Evolutionary conservation across 2,797 vertebrate species (phyloP).

Genomic region (Caiman crocodilus): DNA sequence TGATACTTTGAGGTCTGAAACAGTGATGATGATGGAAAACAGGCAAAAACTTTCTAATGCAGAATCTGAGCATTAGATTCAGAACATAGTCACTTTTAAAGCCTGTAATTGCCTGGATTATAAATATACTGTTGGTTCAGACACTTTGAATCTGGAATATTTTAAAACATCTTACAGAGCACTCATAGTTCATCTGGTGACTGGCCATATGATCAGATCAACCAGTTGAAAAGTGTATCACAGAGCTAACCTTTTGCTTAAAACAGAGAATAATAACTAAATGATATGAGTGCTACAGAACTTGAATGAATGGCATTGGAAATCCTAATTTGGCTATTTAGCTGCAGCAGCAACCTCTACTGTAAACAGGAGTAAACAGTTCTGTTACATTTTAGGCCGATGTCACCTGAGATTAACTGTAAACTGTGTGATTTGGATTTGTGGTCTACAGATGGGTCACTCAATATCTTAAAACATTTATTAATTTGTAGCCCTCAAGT

Average conservation of each 20-base stretch:
- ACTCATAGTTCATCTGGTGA: neutral
- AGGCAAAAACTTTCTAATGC: neutral
- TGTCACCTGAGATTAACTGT: neutral
- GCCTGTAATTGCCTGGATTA: neutral
- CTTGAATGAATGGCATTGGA: neutral
- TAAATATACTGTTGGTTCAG: neutral
- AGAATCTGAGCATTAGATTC: neutral
- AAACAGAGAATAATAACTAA: neutral
- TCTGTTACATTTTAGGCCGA: neutral
- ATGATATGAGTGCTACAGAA: neutral
- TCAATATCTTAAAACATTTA: neutral
- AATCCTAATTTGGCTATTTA: neutral
- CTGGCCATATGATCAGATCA: neutral
- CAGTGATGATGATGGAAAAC: neutral
- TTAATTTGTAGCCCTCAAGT: neutral
- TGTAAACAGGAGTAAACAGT: neutral
- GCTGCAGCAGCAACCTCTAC: neutral
- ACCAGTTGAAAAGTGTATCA: neutral
- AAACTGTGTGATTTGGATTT: neutral
- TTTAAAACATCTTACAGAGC: neutral
- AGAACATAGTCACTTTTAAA: neutral
- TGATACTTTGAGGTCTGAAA: neutral
- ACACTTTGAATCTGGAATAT: neutral
- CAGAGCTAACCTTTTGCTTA: neutral
- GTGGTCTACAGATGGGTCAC: neutral